Conservation (phyloP, 2,113 vertebrate genomes). For the Triplophysa siluroides region DNA sequence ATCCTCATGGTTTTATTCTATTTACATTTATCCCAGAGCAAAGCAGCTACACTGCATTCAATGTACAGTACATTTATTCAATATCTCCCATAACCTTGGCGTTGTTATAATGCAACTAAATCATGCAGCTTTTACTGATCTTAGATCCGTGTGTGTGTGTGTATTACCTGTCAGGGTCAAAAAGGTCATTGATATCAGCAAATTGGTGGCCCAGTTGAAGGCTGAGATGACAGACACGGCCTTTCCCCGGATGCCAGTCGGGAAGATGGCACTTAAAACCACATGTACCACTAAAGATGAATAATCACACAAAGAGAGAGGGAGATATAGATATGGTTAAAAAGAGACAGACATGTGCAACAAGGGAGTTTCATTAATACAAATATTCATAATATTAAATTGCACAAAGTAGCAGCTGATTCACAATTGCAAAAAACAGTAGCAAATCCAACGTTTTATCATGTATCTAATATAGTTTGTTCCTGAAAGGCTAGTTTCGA, state of each 20-base stretch:
- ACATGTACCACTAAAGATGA: slow-evolving; percentile 86
- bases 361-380: neutral
- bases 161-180: slow-evolving; percentile 87
- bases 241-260: slow-evolving; percentile 86
- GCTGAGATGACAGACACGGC: slow-evolving; percentile 91
- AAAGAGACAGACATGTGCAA: neutral
- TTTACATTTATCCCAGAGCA: too few species aligned
- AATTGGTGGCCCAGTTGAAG: slow-evolving; percentile 94
- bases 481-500: neutral
- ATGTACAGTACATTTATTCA: too few species aligned
- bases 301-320: slow-evolving; percentile 46
- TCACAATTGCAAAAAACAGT: too few species aligned
- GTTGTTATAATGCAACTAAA: neutral
- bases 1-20: neutral
- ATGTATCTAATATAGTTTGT: neutral
- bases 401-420: too few species aligned
- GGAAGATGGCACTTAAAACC: slow-evolving; percentile 94
- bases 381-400: too few species aligned
- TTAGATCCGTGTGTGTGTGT: neutral
- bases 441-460: too few species aligned
- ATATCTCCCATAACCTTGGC: neutral
- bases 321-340: neutral
- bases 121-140: neutral
- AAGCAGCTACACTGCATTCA: too few species aligned
- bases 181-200: slow-evolving; percentile 95